Evolutionary conservation across 2,888 invertebrate species (phyloP).

Genomic region (Osedax fenrisi): DNA sequence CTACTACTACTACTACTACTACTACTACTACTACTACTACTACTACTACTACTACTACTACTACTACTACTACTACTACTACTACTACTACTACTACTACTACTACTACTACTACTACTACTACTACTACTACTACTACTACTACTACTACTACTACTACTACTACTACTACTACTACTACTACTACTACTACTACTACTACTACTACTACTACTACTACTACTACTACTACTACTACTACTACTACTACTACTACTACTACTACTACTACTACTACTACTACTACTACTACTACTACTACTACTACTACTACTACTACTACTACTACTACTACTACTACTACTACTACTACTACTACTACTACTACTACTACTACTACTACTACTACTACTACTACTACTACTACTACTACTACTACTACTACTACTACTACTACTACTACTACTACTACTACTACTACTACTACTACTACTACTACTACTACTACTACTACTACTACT

Average conservation of each 20-base stretch:
- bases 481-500: neutral
- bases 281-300: neutral
- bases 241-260: neutral
- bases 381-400: neutral
- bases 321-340: neutral
- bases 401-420: neutral
- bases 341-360: neutral
- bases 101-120: neutral
- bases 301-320: neutral
- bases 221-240: neutral
- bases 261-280: neutral
- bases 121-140: neutral
- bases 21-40: neutral
- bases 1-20: constrained; percentile 4
- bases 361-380: neutral
- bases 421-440: neutral
- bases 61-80: neutral
- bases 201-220: neutral
- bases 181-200: neutral
- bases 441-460: neutral
- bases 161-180: neutral
- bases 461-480: neutral
- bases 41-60: neutral
- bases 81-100: neutral
- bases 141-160: neutral